Evolutionary conservation across 2,113 vertebrate species (phyloP), one percentile per base, ranked within the genome.

Genomic region (Salvelinus fontinalis): DNA sequence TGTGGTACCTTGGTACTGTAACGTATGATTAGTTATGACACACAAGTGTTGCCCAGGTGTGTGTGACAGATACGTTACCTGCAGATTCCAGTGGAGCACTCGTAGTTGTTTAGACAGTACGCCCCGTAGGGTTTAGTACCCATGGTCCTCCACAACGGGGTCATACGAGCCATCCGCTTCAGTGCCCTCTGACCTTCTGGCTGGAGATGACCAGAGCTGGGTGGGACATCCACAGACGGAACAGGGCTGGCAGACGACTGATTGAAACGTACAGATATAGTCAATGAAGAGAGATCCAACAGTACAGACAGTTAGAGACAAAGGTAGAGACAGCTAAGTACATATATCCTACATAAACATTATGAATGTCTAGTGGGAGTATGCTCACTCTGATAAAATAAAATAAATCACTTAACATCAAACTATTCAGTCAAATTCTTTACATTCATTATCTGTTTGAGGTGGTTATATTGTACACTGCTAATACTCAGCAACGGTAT

Each of bases 111-210:
- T 64, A 93, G 89, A 81, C 94, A 95, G 82, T 91, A 93, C 1
- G 94, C 94, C 0, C 92, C 91, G 0, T 78, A 82, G 0, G 94
- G 94, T 85, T 95, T 95, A 20, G 88, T 94, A 77, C 87, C 93
- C 89, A 95, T 85, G 84, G 89, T 90, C 77, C 94, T 90, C 94
- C 94, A 95, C 80, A 95, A 88, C 0, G 94, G 93, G 0, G 89
- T 93, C 93, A 93, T 94, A 13, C 94, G 89, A 5, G 90, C 88
- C 0, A 27, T 74, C 65, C 93, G 83, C 66, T 75, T 86, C 72
- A 78, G 82, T 0, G 24, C 0, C 75, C 6, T 57, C 70, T 65
- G 74, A 26, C 49, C 0, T 1, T 48, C 1, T 16, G 12, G 1
- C 26, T 66, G 18, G 24, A 2, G 11, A 18, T 51, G 81, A 14